Conservation (phyloP, 2,888 invertebrate genomes). For the Neelides folsomi region DNA sequence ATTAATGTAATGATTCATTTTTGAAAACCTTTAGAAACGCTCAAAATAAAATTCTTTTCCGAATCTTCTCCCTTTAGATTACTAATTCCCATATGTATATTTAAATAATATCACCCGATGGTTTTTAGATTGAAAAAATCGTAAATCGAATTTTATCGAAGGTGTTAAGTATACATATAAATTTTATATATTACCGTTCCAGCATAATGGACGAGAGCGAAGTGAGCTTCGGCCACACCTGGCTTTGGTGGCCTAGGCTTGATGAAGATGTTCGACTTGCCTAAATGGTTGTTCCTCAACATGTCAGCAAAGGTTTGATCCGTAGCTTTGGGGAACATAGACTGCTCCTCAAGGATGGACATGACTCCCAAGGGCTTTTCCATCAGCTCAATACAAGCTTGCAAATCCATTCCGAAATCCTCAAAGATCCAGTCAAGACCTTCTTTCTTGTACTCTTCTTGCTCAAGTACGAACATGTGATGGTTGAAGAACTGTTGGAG, state of each 20-base stretch:
- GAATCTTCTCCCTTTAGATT: too few species aligned
- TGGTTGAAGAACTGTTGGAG: slow-evolving; percentile 98
- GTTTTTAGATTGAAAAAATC: not conserved
- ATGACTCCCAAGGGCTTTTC: slow-evolving; percentile 47
- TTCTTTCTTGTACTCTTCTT: slow-evolving; percentile 89
- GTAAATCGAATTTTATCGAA: not conserved
- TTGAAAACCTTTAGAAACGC: too few species aligned
- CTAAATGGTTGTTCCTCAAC: slow-evolving; percentile 20
- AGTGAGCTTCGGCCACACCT: slow-evolving; percentile 18
- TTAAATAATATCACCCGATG: not conserved
- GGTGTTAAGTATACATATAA: not conserved
- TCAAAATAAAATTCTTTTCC: too few species aligned
- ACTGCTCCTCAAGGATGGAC: slow-evolving; percentile 27
- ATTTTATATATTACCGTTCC: slow-evolving; percentile 16
- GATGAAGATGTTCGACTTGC: slow-evolving; percentile 20
- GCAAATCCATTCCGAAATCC: slow-evolving; percentile 94
- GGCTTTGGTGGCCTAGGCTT: slow-evolving; percentile 22
- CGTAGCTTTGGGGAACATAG: slow-evolving; percentile 26
- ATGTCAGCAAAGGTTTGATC: slow-evolving; percentile 21
- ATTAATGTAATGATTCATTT: too few species aligned
- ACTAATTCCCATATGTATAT: too few species aligned
- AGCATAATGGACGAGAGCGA: slow-evolving; percentile 22
- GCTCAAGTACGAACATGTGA: slow-evolving; percentile 94
- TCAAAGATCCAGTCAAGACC: slow-evolving; percentile 89
- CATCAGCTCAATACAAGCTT: slow-evolving; percentile 87